Evolutionary conservation across 2,888 invertebrate species (phyloP), one percentile per base, ranked within the genome.

Genomic region (Caenorhabditis plicata): DNA sequence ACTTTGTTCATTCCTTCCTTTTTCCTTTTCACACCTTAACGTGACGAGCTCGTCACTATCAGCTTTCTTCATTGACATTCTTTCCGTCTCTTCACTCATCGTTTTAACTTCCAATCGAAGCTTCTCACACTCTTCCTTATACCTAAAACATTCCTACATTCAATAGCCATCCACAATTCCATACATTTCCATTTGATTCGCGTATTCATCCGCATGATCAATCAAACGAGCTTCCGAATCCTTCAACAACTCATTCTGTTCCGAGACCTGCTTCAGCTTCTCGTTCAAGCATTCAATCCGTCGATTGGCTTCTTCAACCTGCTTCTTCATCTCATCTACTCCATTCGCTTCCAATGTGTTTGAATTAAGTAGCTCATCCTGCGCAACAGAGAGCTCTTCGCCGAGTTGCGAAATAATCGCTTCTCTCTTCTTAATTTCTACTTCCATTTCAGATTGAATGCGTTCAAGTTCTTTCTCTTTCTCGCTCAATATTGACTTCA

Each of bases 191-290:
- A 55, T 56, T 27, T 52, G 32, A 9, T 22, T 39, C 0, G 64
- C 68, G 15, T 40, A 68, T 15, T 66, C 64, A 26, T 68, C 65
- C 2, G 65, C 65, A n/a, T 58, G 58, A 38, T 68, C 65, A 47
- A 68, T 40, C 1, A 68, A 49, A 7, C 65, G 40, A 9, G 49
- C 55, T 48, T 68, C 68, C 3, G 63, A 63, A 32, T 66, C 65
- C 33, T 68, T 64, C 33, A 68, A 48, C 23, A 68, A 36, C 23
- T 44, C 56, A 39, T 68, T 68, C 39, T 68, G 68, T 9, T 62
- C 51, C 33, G 4, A 2, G 2, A 50, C 43, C 11, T 40, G 19
- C 22, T 27, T n/a, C 25, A 53, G 17, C 20, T 48, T 36, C 4
- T 40, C 25, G n/a, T 42, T 19, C 11, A 36, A 22, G n/a, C n/a